Conservation (phyloP, 1,140 invertebrate genomes). For the Tenebrio molitor region DNA sequence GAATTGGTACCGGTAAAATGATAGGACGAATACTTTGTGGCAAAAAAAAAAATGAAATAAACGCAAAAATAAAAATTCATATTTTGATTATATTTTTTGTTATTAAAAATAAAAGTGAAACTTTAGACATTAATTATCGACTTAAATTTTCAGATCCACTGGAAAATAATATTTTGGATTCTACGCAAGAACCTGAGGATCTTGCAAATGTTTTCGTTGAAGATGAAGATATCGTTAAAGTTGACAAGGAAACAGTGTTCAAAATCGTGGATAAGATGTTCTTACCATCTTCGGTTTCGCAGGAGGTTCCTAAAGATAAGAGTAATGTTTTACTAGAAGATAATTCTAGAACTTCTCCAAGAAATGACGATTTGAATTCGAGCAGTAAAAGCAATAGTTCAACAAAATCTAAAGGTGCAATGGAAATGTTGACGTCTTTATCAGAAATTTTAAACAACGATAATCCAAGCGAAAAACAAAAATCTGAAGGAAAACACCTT, state of each 20-base stretch:
- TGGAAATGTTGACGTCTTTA: conserved; percentile 40
- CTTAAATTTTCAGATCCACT: not conserved
- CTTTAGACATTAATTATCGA: too few relatives aligned
- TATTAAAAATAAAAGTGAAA: too few relatives aligned
- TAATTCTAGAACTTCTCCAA: not conserved
- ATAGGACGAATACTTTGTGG: too few relatives aligned
- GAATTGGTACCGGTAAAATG: too few relatives aligned
- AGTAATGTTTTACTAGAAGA: not conserved
- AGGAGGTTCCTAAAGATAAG: not conserved
- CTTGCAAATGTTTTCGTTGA: not conserved
- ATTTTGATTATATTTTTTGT: too few relatives aligned
- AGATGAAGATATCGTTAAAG: conserved; percentile 5
- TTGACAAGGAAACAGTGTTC: conserved; percentile 33
- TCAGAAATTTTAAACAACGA: conserved; percentile 45
- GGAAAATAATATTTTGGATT: conserved; percentile 26
- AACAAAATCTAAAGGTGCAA: conserved; percentile 32
- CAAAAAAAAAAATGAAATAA: too few relatives aligned
- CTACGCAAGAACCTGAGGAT: conserved; percentile 25
- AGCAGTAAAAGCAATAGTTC: conserved; percentile 23
- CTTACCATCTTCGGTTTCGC: not conserved
- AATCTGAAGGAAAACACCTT: conserved; percentile 47
- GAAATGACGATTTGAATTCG: not conserved
- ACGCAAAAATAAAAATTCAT: too few relatives aligned
- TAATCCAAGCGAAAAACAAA: conserved; percentile 37
- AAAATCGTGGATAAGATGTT: conserved; percentile 48